Evolutionary conservation across 2,888 invertebrate genomes (phyloP), one percentile per base, ranked within the genome.

Genomic region (Catocala fraxini): DNA sequence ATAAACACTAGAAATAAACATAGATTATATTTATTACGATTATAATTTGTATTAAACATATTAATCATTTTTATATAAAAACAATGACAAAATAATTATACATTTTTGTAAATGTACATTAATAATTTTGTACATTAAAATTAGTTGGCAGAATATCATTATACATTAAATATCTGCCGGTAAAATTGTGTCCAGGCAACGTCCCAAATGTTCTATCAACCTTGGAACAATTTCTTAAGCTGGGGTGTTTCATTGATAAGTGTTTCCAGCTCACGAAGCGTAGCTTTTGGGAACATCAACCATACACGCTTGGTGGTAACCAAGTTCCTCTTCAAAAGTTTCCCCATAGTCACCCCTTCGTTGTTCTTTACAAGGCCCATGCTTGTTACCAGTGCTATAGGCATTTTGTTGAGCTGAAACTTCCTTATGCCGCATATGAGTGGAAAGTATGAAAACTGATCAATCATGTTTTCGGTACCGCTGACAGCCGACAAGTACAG

Each of bases 371-470:
- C 83, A 52, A 77, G 84, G 0, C 89, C 87, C 51, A 87, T 84
- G 64, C 88, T 86, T 0, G 85, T 45, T 0, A 88, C 83, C 0
- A 79, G 73, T 7, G 82, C 79, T 0, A 80, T 10, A 0, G 84
- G 83, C 9, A 89, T 80, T 64, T 89, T 89, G 13, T 84, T 83
- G 4, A 86, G 59, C 39, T 86, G 82, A 11, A 83, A 73, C 61
- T 89, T 89, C 15, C 84, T 80, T 12, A 89, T 43, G 1, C 84
- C 87, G 49, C 88, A 89, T 5, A 89, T 33, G 0, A 89, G 69
- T 0, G 89, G 89, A 72, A 78, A 88, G 67, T 70, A 89, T 0
- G 75, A 70, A 59, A 89, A 89, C 25, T 87, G 85, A 0, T 84
- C 81, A 7, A 80, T 79, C 53, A 87, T 85, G 65, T 89, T 86